Evolutionary conservation across 2,888 invertebrate genomes (phyloP), one percentile per base, ranked within the genome.

Genomic region (Drosophila anceps): DNA sequence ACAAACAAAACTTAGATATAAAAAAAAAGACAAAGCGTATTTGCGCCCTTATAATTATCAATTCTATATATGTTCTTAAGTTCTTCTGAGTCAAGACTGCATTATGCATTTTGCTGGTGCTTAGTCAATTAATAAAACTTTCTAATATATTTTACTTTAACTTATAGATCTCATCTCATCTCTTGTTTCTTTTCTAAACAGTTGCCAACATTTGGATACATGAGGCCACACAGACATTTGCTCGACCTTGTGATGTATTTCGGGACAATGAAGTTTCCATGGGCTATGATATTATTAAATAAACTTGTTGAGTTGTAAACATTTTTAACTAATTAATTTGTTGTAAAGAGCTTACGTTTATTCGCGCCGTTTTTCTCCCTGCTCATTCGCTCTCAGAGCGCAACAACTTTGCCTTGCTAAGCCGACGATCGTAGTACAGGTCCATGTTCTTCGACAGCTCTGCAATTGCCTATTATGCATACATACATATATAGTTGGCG

Each of bases 191-290:
- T 6, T 12, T 44, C 35, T 29, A 31, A 15, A 33, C 72, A 96
- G 96, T 97, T 71, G 95, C 96, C 18, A 98, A 98, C 93, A 97
- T 97, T 93, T 98, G 98, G 97, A 95, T 98, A 58, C 97, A 97
- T 91, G 97, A 97, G 91, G 92, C 94, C 76, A 97, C 96, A 27
- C 97, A 98, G 93, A 97, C 97, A 91, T 96, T 97, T 90, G 92
- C 92, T 51, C 92, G 95, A 87, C 95, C 95, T 3, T 95, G 95
- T 84, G 84, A 78, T 39, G 65, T 90, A 53, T 54, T 81, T 44
- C 87, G 86, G 61, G 92, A 92, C 71, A 76, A 91, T 76, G 91
- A 90, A 64, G 63, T 82, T 50, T 92, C 92, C 10, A 50, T 88
- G 13, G 67, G 78, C 50, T 92, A 90, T 77, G 73, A 75, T 46